phyloP scores from a whole-genome alignment of 2,888 invertebrate species.

The Lobophora halterata region DNA sequence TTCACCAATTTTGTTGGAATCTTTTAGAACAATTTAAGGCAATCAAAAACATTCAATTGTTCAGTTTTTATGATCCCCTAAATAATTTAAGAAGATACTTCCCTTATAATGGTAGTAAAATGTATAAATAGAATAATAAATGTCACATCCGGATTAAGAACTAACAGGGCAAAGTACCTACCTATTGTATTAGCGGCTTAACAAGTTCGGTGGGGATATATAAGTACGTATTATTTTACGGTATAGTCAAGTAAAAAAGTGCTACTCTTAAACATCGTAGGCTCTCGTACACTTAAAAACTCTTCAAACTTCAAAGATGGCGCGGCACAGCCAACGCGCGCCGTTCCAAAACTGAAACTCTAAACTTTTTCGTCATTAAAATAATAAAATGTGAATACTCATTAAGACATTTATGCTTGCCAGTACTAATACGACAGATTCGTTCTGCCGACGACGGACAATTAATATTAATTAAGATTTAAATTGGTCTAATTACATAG shows the following conservation, averaged over 20 bases:
- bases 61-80: no score
- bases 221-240: constrained; percentile 66
- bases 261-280: constrained; percentile 30
- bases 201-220: constrained; percentile 58
- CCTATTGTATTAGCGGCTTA: constrained; percentile 69
- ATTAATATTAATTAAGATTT: constrained; percentile 81
- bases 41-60: no score
- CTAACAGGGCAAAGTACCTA: constrained; percentile 65
- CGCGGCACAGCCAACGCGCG: constrained; percentile 31
- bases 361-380: constrained; percentile 37
- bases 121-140: constrained; percentile 70
- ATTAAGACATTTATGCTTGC: constrained; percentile 42
- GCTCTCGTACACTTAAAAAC: constrained; percentile 40
- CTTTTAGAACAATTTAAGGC: no score
- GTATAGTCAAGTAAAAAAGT: constrained; percentile 59
- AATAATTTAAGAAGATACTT: no score
- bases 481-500: constrained; percentile 81
- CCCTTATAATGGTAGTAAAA: no score
- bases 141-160: constrained; percentile 76
- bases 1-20: no score
- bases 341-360: constrained; percentile 31
- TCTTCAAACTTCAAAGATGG: constrained; percentile 41
- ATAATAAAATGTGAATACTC: constrained; percentile 44
- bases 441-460: constrained; percentile 76
- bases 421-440: constrained; percentile 75